Evolutionary conservation across 2,797 vertebrate genomes (phyloP).

Genomic region (Lepidocolaptes lacrymiger): DNA sequence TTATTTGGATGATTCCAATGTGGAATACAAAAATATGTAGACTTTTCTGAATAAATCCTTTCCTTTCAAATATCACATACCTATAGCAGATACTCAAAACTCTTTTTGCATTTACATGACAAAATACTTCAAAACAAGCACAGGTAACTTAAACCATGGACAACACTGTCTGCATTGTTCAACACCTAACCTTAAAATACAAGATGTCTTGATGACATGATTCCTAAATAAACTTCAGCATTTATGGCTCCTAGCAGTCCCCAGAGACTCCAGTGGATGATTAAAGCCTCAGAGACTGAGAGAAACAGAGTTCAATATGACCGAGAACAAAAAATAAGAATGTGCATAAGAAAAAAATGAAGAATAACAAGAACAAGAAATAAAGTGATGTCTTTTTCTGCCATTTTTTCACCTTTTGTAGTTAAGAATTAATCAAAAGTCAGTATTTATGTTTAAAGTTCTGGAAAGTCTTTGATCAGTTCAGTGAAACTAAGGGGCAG

Average conservation of each 20-base stretch:
- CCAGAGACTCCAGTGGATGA: not conserved
- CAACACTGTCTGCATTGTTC: not conserved
- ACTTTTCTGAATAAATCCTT: not conserved
- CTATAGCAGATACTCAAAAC: not conserved
- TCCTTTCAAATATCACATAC: not conserved
- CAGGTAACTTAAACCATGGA: not conserved
- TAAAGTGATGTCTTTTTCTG: not conserved
- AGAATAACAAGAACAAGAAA: not conserved
- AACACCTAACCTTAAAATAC: not conserved
- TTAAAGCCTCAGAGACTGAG: not conserved
- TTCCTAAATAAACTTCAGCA: not conserved
- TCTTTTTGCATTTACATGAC: not conserved
- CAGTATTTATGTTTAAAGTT: not conserved
- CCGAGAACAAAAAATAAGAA: not conserved
- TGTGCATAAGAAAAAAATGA: not conserved
- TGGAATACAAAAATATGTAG: not conserved
- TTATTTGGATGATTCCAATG: not conserved
- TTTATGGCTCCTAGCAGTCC: not conserved
- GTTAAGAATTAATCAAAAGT: not conserved
- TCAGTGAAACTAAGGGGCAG: conserved; percentile 1
- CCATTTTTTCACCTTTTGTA: not conserved
- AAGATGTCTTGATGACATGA: not conserved
- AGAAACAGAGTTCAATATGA: not conserved
- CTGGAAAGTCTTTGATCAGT: not conserved
- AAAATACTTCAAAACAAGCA: not conserved